phyloP scores from a whole-genome alignment of 2,888 invertebrate genomes.

The Chrysolina haemoptera region DNA sequence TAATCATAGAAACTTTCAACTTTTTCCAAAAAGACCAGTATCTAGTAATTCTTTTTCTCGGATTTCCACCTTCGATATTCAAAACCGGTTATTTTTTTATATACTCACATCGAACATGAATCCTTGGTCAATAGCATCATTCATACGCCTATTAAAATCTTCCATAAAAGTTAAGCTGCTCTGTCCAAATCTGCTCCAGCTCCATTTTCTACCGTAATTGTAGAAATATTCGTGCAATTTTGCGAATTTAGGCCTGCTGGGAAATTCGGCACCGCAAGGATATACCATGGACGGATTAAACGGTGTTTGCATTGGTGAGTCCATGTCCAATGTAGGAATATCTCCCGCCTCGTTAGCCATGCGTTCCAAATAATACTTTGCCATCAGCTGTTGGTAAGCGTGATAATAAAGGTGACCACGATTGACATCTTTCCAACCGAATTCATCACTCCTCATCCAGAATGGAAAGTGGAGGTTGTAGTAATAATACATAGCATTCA shows the following conservation, averaged over 20 bases:
- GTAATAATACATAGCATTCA: constrained; percentile 78
- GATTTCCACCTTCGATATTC: no score
- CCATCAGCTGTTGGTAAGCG: constrained; percentile 78
- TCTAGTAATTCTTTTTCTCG: constrained; percentile 19
- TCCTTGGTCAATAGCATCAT: constrained; percentile 74
- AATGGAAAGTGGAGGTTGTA: constrained; percentile 75
- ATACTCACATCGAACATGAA: constrained; percentile 61
- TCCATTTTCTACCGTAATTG: constrained; percentile 60
- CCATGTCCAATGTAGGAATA: constrained; percentile 74
- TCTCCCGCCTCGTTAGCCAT: constrained; percentile 79
- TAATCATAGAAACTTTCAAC: not conserved
- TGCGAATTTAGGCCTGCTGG: constrained; percentile 74
- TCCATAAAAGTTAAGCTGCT: constrained; percentile 69
- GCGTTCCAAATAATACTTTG: constrained; percentile 83
- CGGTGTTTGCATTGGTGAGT: constrained; percentile 73
- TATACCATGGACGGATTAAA: constrained; percentile 77
- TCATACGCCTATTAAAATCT: constrained; percentile 72
- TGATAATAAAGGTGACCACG: constrained; percentile 79
- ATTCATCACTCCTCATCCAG: constrained; percentile 73
- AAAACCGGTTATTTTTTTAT: no score
- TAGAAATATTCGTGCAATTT: constrained; percentile 69
- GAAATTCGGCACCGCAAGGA: constrained; percentile 78
- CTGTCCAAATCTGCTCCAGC: constrained; percentile 70
- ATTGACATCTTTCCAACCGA: constrained; percentile 70
- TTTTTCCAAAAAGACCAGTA: not conserved